Evolutionary conservation across 2,113 vertebrate genomes (phyloP).

Genomic region (Beaufortia kweichowensis): DNA sequence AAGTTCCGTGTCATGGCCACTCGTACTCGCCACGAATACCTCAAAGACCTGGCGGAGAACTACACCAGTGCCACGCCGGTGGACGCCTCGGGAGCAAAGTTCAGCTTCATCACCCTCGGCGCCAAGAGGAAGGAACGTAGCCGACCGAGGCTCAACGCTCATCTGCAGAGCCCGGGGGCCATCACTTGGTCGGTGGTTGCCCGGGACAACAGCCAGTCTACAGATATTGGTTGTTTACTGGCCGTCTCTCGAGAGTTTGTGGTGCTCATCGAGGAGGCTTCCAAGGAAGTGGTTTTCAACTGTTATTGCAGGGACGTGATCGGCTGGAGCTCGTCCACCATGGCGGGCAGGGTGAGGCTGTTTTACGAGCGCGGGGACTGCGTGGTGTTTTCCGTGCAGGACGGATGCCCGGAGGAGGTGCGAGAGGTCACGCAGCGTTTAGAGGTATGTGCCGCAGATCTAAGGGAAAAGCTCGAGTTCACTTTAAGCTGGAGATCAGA

Average conservation of each 20-base stretch:
- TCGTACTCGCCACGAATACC: constrained; percentile 81
- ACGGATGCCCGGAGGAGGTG: constrained; percentile 77
- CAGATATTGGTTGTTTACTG: constrained; percentile 80
- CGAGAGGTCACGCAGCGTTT: constrained; percentile 81
- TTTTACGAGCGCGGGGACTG: constrained; percentile 87
- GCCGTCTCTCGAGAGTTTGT: constrained; percentile 85
- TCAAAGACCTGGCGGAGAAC: constrained; percentile 84
- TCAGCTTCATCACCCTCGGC: constrained; percentile 86
- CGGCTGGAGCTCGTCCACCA: constrained; percentile 80
- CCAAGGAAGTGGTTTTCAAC: constrained; percentile 86
- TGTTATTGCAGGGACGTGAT: constrained; percentile 87
- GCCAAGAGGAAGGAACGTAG: constrained; percentile 84
- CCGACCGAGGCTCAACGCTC: constrained; percentile 79
- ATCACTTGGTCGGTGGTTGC: constrained; percentile 83
- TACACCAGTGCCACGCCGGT: constrained; percentile 80
- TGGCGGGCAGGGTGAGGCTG: constrained; percentile 75
- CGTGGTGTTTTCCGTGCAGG: constrained; percentile 76
- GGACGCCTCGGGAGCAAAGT: constrained; percentile 77
- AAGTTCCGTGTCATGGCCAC: constrained; percentile 86
- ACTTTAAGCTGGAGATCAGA: not conserved
- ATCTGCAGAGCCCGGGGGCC: constrained; percentile 79
- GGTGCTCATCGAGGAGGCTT: constrained; percentile 81
- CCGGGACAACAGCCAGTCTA: constrained; percentile 78
- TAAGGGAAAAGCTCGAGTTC: not conserved
- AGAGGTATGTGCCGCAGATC: constrained; percentile 68